These are phyloP conservation scores for Atethmia centrago DNA, from an alignment of 2,888 invertebrate species.

Conservation along the genomic window DNA sequence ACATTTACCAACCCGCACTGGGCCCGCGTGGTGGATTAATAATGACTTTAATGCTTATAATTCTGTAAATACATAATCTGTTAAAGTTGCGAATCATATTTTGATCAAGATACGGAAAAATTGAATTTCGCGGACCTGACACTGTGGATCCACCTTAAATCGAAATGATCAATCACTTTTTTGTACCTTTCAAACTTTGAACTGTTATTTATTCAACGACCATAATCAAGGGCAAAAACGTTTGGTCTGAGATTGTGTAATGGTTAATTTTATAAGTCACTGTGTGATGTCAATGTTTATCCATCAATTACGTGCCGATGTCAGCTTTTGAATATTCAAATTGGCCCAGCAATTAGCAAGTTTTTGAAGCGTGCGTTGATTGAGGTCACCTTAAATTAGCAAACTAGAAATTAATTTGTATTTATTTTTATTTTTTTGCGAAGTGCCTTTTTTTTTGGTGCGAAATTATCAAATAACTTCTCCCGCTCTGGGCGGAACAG, in stretches of 20 bases:
- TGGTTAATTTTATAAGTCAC: slow-evolving; percentile 42
- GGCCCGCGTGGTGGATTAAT: no score
- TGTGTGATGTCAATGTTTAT: slow-evolving; percentile 55
- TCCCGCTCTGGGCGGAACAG: no score
- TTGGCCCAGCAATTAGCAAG: slow-evolving; percentile 22
- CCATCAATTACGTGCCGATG: slow-evolving; percentile 25
- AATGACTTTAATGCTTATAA: no score
- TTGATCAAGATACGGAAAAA: no score
- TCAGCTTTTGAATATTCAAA: slow-evolving; percentile 25
- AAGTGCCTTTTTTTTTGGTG: no score
- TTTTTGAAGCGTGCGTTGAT: slow-evolving; percentile 30
- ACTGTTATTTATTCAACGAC: slow-evolving; percentile 18
- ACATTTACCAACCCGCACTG: no score
- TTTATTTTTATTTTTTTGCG: neutral
- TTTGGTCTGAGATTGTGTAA: slow-evolving; percentile 42
- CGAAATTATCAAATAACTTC: no score
- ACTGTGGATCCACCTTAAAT: no score
- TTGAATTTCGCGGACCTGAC: no score
- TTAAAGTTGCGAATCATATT: no score
- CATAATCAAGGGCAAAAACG: slow-evolving; percentile 28
- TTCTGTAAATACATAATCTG: no score
- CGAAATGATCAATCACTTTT: slow-evolving; percentile 16
- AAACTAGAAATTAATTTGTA: neutral
- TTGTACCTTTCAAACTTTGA: slow-evolving; percentile 18
- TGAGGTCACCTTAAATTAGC: slow-evolving; percentile 11